phyloP scores from a whole-genome alignment of 2,888 invertebrate species.

The Lasioglossum lativentre region DNA sequence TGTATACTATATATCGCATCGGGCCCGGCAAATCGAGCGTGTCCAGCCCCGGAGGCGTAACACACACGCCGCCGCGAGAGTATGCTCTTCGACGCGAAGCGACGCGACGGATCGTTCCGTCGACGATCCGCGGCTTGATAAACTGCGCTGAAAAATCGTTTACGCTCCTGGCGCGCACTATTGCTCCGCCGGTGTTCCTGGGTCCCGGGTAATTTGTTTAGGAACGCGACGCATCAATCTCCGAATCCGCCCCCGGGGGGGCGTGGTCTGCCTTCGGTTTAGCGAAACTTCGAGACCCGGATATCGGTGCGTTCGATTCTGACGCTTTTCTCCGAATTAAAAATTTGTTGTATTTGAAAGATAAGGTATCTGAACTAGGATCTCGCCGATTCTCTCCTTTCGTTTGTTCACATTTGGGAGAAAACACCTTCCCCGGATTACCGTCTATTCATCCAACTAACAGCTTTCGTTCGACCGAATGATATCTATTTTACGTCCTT shows the following conservation, averaged over 20 bases:
- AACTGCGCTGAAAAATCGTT: conserved; percentile 36
- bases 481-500: background rate
- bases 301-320: background rate
- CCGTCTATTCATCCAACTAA: too few relatives aligned
- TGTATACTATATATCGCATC: conserved; percentile 17
- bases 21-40: conserved; percentile 64
- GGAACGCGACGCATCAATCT: background rate
- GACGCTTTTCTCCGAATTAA: too few relatives aligned
- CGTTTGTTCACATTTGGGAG: too few relatives aligned
- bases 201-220: background rate
- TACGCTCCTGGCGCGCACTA: conserved; percentile 1
- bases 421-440: too few relatives aligned
- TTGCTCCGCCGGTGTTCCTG: conserved; percentile 3
- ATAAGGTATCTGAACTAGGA: too few relatives aligned
- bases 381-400: too few relatives aligned
- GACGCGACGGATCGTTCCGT: conserved; percentile 45
- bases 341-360: too few relatives aligned
- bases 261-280: background rate
- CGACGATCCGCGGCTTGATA: conserved; percentile 32
- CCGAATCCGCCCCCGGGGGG: background rate
- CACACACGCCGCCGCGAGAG: conserved; percentile 11
- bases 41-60: conserved; percentile 39
- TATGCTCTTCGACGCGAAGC: background rate
- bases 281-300: background rate
- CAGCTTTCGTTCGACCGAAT: background rate